phyloP scores from a whole-genome alignment of 64 coral and sea anemone species.

The Pachyseris speciosa region DNA sequence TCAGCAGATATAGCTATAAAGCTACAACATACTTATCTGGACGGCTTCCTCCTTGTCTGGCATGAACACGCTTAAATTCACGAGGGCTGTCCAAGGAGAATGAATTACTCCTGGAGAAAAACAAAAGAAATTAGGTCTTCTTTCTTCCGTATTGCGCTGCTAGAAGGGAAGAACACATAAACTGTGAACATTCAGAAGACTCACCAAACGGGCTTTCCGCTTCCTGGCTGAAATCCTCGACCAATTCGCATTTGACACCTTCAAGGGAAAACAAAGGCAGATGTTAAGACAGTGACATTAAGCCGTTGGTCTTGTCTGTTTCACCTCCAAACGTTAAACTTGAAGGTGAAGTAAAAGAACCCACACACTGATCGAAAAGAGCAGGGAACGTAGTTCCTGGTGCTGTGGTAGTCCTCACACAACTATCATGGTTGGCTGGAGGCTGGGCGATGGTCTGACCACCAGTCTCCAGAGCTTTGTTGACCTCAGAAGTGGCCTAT shows the following conservation, averaged over 20 bases:
- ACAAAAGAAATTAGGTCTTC: not conserved
- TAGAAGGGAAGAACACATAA: not conserved
- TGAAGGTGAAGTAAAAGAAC: too few relatives aligned
- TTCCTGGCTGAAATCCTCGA: conserved; percentile 75
- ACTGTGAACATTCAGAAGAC: not conserved
- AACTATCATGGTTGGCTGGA: too few relatives aligned
- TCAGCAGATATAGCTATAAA: not conserved
- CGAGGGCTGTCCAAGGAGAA: conserved; percentile 92
- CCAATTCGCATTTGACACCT: conserved; percentile 99
- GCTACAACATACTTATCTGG: conserved; percentile 87
- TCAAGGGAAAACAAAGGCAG: not conserved
- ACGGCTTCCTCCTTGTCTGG: conserved; percentile 77
- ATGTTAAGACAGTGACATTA: too few relatives aligned
- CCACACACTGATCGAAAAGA: too few relatives aligned
- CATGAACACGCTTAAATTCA: conserved; percentile 90
- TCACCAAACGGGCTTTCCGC: conserved; percentile 95
- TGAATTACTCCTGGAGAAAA: conserved; percentile 80
- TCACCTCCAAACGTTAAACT: too few relatives aligned
- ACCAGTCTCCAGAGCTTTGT: too few relatives aligned
- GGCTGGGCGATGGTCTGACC: too few relatives aligned
- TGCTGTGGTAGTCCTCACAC: too few relatives aligned
- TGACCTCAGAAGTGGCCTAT: too few relatives aligned
- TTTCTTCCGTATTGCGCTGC: not conserved
- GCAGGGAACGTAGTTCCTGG: too few relatives aligned
- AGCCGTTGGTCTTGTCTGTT: too few relatives aligned